phyloP scores from a whole-genome alignment of 2,797 vertebrate species.

The Clarias pachynema region DNA sequence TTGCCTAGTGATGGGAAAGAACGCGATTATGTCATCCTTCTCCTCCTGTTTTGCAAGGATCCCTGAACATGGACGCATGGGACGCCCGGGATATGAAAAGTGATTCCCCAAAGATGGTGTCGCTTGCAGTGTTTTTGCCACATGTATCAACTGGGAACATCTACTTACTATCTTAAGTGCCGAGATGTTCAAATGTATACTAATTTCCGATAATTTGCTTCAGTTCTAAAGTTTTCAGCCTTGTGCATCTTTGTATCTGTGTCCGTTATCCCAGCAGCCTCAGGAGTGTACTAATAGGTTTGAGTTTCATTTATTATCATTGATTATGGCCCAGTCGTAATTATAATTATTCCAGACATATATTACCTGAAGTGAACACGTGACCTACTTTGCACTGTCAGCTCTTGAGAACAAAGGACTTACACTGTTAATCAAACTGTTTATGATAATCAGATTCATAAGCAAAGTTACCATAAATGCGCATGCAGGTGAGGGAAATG shows the following conservation, averaged over 20 bases:
- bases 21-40: slow-evolving; percentile 18
- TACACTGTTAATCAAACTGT: slow-evolving; percentile 34
- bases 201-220: not conserved
- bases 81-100: slow-evolving; percentile 26
- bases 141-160: not conserved
- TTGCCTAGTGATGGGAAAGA: slow-evolving; percentile 36
- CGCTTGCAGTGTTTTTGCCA: slow-evolving; percentile 17
- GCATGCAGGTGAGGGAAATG: slow-evolving; percentile 3
- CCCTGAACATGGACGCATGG: slow-evolving; percentile 7
- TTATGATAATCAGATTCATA: slow-evolving; percentile 33
- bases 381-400: slow-evolving; percentile 30
- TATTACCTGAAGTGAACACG: slow-evolving; percentile 12
- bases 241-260: not conserved
- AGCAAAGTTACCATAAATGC: slow-evolving; percentile 21
- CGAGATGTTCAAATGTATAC: not conserved
- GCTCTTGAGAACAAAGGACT: slow-evolving; percentile 8
- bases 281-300: not conserved
- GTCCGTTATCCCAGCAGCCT: not conserved
- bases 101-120: slow-evolving; percentile 19
- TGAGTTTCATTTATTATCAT: not conserved
- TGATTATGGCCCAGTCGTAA: not conserved
- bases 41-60: slow-evolving; percentile 17
- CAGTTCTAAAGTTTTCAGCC: not conserved
- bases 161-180: not conserved
- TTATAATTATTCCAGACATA: not conserved